These are phyloP conservation scores for Sebastes wilsoni DNA, from an alignment of 2,797 vertebrate genomes.

Conservation along the genomic window DNA sequence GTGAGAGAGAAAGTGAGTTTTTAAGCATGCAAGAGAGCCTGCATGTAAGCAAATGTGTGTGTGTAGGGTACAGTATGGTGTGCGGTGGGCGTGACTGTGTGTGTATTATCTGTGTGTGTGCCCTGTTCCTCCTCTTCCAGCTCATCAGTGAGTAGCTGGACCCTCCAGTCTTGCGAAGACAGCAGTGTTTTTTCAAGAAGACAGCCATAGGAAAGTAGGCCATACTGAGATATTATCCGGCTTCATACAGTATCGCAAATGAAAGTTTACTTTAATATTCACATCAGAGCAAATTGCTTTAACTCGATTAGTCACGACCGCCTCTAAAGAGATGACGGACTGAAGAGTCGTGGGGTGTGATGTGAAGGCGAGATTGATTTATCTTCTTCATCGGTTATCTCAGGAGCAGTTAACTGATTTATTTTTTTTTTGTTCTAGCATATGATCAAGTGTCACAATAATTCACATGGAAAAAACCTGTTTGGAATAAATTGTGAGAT, in stretches of 20 bases:
- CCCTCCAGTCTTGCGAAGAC: constrained; percentile 70
- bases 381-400: constrained; percentile 26
- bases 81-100: constrained; percentile 17
- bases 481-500: constrained; percentile 9
- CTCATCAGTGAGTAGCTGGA: constrained; percentile 74
- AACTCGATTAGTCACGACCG: constrained; percentile 16
- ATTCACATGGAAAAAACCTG: constrained; percentile 12
- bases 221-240: constrained; percentile 47
- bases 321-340: constrained; percentile 28
- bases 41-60: constrained; percentile 48
- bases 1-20: not conserved
- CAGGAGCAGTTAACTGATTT: constrained; percentile 11
- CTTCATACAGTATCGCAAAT: constrained; percentile 17
- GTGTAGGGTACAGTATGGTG: constrained; percentile 1
- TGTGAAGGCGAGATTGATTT: constrained; percentile 33
- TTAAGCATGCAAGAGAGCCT: constrained; percentile 60
- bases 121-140: constrained; percentile 79
- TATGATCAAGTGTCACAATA: constrained; percentile 5
- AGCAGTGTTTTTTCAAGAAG: constrained; percentile 71
- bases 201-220: constrained; percentile 70
- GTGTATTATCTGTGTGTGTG: constrained; percentile 58
- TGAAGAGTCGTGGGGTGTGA: constrained; percentile 25
- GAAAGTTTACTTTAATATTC: constrained; percentile 50
- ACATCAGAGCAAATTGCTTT: constrained; percentile 16
- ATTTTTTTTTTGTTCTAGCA: not conserved